These are phyloP conservation scores for Periophthalmodon schlosseri DNA, from an alignment of 2,113 vertebrate species.

Conservation along the genomic window DNA sequence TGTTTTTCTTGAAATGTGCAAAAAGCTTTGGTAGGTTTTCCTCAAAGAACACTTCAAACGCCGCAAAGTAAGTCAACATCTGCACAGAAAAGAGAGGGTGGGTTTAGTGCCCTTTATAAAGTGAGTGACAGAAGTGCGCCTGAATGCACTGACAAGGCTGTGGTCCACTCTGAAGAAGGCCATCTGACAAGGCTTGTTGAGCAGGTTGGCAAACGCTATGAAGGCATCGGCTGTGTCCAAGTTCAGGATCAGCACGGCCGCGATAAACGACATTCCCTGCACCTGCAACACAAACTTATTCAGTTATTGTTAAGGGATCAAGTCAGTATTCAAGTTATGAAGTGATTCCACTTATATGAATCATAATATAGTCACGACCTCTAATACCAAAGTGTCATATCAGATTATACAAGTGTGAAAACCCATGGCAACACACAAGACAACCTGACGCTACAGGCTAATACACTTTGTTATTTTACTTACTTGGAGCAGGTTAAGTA, in stretches of 20 bases:
- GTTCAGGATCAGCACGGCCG: conserved; percentile 93
- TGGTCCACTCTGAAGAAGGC: conserved; percentile 97
- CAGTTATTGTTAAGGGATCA: no score
- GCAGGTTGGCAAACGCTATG: conserved; percentile 94
- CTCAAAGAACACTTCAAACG: conserved; percentile 98
- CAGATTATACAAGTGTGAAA: neutral
- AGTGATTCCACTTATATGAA: neutral
- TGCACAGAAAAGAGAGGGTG: conserved; percentile 60
- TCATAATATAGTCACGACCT: neutral
- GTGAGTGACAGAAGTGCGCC: neutral
- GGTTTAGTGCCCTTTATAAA: neutral
- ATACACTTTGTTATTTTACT: no score
- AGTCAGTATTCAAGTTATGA: neutral
- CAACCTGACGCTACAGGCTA: no score
- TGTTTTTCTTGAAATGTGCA: conserved; percentile 97
- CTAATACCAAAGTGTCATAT: neutral
- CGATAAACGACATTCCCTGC: conserved; percentile 97
- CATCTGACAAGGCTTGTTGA: conserved; percentile 98
- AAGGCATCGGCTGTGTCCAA: conserved; percentile 95
- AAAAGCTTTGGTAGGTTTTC: conserved; percentile 97
- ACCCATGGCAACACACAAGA: neutral
- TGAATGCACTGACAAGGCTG: conserved; percentile 87
- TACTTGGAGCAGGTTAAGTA: no score
- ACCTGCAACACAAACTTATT: conserved; percentile 76
- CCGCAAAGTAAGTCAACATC: conserved; percentile 97